Evolutionary conservation across 1,140 invertebrate species (phyloP).

Genomic region (Diorhabda elongata): DNA sequence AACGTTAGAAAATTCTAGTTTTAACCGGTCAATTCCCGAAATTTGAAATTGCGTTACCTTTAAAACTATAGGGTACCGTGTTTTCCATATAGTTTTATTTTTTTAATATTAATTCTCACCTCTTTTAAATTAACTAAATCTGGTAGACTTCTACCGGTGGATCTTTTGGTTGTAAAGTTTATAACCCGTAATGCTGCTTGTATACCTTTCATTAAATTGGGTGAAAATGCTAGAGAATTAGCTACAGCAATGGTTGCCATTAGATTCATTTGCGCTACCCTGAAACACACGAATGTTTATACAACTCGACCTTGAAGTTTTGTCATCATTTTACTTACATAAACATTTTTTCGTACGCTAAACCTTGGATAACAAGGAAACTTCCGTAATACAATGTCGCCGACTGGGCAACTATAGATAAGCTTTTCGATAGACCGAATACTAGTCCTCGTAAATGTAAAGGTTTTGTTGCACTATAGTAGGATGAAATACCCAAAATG

Average conservation of each 20-base stretch:
- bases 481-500: constrained; percentile 50
- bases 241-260: constrained; percentile 85
- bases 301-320: too few relatives aligned
- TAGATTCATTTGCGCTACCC: constrained; percentile 79
- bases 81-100: too few relatives aligned
- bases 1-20: too few relatives aligned
- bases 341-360: constrained; percentile 71
- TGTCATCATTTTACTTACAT: constrained; percentile 56
- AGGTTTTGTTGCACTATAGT: constrained; percentile 54
- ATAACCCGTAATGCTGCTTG: constrained; percentile 72
- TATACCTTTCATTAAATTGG: constrained; percentile 82
- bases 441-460: constrained; percentile 67
- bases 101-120: too few relatives aligned
- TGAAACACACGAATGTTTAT: constrained; percentile 36
- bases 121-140: too few relatives aligned
- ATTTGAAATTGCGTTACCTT: too few relatives aligned
- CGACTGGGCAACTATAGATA: constrained; percentile 78
- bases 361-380: constrained; percentile 60
- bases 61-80: too few relatives aligned
- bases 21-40: too few relatives aligned
- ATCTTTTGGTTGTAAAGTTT: constrained; percentile 56
- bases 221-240: constrained; percentile 77
- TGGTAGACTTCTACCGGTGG: constrained; percentile 46
- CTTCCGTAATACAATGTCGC: constrained; percentile 79
- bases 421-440: constrained; percentile 70